Conservation (phyloP, 2,797 vertebrate species). For the Pyrocephalus nanus region DNA sequence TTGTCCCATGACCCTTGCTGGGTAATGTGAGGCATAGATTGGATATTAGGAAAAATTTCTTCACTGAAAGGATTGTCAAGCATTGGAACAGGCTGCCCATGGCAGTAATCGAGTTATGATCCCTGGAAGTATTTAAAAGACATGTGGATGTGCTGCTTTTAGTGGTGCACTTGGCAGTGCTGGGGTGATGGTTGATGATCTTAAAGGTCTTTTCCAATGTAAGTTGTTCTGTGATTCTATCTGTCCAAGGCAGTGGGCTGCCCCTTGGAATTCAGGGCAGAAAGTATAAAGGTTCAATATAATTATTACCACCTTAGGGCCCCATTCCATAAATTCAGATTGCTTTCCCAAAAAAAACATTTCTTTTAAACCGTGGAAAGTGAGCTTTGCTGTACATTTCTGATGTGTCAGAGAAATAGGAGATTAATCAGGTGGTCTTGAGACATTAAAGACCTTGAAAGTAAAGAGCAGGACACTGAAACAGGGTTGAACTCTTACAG, state of each 20-base stretch:
- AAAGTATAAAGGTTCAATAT: not conserved
- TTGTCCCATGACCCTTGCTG: not conserved
- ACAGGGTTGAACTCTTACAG: not conserved
- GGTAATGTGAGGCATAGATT: not conserved
- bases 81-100: not conserved
- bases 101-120: not conserved
- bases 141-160: not conserved
- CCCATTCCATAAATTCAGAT: not conserved
- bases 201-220: not conserved
- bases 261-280: not conserved
- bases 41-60: not conserved
- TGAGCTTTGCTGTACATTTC: not conserved
- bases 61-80: not conserved
- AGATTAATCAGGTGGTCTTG: not conserved
- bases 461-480: not conserved
- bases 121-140: not conserved
- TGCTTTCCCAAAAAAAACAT: not conserved
- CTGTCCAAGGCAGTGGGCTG: not conserved
- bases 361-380: not conserved
- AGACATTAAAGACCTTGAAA: not conserved
- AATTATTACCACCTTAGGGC: not conserved
- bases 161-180: not conserved
- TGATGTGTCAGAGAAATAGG: not conserved
- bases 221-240: not conserved
- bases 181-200: not conserved